Conservation (phyloP, 2,113 vertebrate species). For the Rousettus leschenaultii region DNA sequence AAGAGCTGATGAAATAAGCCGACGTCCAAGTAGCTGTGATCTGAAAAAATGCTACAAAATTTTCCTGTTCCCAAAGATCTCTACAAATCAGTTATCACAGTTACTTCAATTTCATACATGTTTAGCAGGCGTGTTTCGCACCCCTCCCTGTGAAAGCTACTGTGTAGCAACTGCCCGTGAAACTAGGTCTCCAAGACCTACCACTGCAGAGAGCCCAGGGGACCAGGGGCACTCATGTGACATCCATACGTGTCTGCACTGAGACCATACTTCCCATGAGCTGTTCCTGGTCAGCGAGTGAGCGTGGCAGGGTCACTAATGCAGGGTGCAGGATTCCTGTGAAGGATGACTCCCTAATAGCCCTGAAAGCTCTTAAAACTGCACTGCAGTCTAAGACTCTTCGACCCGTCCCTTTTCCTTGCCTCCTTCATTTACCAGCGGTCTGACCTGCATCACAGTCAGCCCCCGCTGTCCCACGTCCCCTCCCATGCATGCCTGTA, state of each 20-base stretch:
- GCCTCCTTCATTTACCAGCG: not conserved
- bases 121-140: not conserved
- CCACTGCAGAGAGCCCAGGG: not conserved
- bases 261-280: not conserved
- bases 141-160: not conserved
- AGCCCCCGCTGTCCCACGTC: too few relatives aligned
- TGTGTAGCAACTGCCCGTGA: not conserved
- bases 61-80: not conserved
- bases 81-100: not conserved
- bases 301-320: not conserved
- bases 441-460: not conserved
- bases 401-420: not conserved
- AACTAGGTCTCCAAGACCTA: not conserved
- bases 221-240: not conserved
- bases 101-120: not conserved
- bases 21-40: not conserved
- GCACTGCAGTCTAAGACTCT: not conserved
- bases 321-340: not conserved
- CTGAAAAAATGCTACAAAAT: not conserved
- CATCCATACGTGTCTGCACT: not conserved
- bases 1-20: not conserved
- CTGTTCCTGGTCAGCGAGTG: not conserved
- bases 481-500: not conserved
- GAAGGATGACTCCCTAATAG: not conserved
- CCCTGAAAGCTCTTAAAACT: not conserved